These are phyloP conservation scores for Ptychodera flava DNA, from an alignment of 35 echinoderm and acorn worm genomes.

Conservation along the genomic window DNA sequence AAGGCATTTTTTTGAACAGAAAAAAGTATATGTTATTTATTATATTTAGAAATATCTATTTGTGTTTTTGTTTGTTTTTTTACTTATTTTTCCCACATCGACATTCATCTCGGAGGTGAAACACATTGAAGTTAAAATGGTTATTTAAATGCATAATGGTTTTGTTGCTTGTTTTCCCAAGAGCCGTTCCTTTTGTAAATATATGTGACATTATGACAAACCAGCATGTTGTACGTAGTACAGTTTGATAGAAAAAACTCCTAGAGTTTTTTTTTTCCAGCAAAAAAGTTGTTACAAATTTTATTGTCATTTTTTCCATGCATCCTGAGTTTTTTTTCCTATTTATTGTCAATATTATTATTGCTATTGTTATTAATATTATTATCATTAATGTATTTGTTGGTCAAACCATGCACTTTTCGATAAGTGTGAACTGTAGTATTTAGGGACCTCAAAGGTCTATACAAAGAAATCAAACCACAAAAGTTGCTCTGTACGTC, in stretches of 20 bases:
- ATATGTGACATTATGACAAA: neutral
- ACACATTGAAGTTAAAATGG: neutral
- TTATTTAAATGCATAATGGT: no score
- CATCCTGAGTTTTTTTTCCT: neutral
- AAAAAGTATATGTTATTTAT: constrained; percentile 2
- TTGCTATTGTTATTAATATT: constrained; percentile 2
- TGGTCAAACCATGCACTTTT: neutral
- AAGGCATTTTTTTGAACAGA: neutral
- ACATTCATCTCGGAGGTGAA: neutral
- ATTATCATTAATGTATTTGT: no score
- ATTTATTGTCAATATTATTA: neutral
- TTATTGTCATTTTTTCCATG: neutral
- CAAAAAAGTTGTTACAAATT: neutral
- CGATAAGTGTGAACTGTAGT: no score
- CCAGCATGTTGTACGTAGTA: neutral
- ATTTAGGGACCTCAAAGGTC: no score
- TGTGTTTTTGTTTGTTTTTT: neutral
- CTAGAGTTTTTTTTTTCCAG: neutral
- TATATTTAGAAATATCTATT: neutral
- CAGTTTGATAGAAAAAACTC: neutral
- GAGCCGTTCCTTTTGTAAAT: neutral
- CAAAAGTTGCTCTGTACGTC: no score
- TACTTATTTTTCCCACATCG: neutral
- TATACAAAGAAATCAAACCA: no score
- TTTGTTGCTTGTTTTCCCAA: no score